Percentiles rank a stretch among this genome's conserved stretches.
Conservation (phyloP, 2,888 invertebrate genomes). For the Tortrix viridana region DNA sequence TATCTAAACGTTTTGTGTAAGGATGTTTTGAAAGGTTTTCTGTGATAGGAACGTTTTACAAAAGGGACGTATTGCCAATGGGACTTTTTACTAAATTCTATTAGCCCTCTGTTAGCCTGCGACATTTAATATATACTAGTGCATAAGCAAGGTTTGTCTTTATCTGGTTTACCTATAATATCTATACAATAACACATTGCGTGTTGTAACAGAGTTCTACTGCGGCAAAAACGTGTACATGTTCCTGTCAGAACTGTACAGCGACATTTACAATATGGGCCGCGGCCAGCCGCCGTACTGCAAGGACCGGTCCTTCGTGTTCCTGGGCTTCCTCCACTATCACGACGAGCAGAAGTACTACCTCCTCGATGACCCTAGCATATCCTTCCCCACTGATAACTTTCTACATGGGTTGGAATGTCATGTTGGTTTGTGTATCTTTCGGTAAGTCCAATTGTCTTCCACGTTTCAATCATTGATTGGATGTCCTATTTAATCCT, state of each 20-base stretch:
- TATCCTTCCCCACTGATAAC: conserved; percentile 72
- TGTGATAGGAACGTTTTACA: no score
- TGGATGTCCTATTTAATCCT: neutral
- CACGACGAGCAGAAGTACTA: conserved; percentile 70
- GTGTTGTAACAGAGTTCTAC: conserved; percentile 63
- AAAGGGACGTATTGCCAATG: no score
- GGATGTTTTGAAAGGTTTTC: no score
- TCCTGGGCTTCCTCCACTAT: conserved; percentile 73
- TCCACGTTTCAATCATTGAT: neutral
- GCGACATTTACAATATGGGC: conserved; percentile 76
- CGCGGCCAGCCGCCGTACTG: conserved; percentile 66
- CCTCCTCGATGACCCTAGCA: conserved; percentile 69
- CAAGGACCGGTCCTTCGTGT: conserved; percentile 67
- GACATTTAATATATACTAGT: no score
- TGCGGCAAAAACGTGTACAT: conserved; percentile 76
- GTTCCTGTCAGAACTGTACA: conserved; percentile 73
- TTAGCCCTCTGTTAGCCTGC: no score
- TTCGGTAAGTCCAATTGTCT: conserved; percentile 55
- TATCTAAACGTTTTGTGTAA: no score
- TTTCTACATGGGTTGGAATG: conserved; percentile 76
- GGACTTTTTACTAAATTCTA: no score
- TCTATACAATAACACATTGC: neutral
- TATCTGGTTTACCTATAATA: neutral
- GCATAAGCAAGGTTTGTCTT: no score
- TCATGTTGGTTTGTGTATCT: conserved; percentile 70